Evolutionary conservation across 2,888 invertebrate species (phyloP), one percentile per base, ranked within the genome.

Genomic region (Clivina fossor): DNA sequence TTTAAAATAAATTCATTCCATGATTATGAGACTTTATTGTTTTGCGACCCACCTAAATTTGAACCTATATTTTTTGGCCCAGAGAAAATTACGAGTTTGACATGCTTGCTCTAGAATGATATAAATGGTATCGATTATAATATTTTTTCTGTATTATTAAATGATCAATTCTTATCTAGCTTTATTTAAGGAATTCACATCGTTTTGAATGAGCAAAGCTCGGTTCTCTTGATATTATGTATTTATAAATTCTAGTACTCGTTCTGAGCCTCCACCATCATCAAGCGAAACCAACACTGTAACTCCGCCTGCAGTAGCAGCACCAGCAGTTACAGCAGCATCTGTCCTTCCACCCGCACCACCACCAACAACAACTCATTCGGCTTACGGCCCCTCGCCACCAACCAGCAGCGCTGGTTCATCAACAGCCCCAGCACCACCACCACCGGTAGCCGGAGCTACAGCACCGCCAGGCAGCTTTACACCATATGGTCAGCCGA

Each of bases 401-500:
- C 26, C 26, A 26, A 26, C 5, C 8, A 26, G 8, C 5, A 1
- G 8, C 4, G n/a, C 18, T 2, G 28, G n/a, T 28, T 13, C 44
- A 18, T 5, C 26, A n/a, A 7, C 28, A 28, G 9, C 28, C 28
- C 8, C 16, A 4, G 11, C 22, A 4, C 22, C 11, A 4, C 41
- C 43, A 1, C 26, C 44, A 11, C 26, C 35, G 7, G 20, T 24
- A 11, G 11, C 48, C 15, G 15, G 16, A 4, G 20, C 41, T 33
- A 46, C 50, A 8, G 33, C 32, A n/a, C 11, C 32, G 7, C 44
- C 53, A n/a, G 28, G 37, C 8, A 11, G 40, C 19, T 55, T 55
- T 22, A 18, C 40, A n/a, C 55, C 55, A 9, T 55, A 55, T 30
- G 51, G 51, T 1, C 48, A 48, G 24, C 47, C 37, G 15, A 4